These are phyloP conservation scores for Temnothorax rugatulus DNA, from an alignment of 2,888 invertebrate species.

Conservation along the genomic window DNA sequence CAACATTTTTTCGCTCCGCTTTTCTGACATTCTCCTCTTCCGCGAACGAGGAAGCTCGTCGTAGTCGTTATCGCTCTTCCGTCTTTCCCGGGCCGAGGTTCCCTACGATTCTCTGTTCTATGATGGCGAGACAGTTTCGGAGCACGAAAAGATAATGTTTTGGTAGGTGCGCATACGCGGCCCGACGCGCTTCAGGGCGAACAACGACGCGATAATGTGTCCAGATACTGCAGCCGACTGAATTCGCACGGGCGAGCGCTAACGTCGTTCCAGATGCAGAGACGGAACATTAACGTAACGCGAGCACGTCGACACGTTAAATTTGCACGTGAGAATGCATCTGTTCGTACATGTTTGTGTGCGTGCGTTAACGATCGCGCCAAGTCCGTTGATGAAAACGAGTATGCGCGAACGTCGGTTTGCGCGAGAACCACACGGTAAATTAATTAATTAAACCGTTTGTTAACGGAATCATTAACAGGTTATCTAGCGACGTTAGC, in stretches of 20 bases:
- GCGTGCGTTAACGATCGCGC: slow-evolving; percentile 38
- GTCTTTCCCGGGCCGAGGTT: slow-evolving; percentile 13
- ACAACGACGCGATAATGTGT: slow-evolving; percentile 48
- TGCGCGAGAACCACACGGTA: slow-evolving; percentile 16
- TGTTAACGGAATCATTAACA: slow-evolving; percentile 39
- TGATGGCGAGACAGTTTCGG: slow-evolving; percentile 28
- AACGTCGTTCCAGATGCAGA: slow-evolving; percentile 16
- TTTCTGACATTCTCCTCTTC: background rate
- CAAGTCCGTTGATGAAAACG: slow-evolving; percentile 27
- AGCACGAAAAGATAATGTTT: slow-evolving; percentile 43
- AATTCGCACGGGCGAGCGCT: background rate
- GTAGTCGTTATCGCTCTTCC: slow-evolving; percentile 42
- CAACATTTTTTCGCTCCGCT: background rate
- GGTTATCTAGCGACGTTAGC: background rate
- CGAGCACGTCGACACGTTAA: slow-evolving; percentile 47
- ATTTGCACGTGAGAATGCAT: slow-evolving; percentile 38
- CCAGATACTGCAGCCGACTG: slow-evolving; percentile 26
- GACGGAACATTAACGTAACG: slow-evolving; percentile 20
- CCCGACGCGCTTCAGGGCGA: slow-evolving; percentile 25
- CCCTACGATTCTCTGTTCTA: background rate
- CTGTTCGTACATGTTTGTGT: background rate
- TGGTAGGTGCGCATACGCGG: slow-evolving; percentile 7
- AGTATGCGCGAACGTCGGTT: background rate
- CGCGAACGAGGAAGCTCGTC: background rate
- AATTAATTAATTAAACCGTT: slow-evolving; percentile 46